These are phyloP conservation scores for Malacosoma neustria DNA, from an alignment of 2,888 invertebrate species.

Conservation along the genomic window DNA sequence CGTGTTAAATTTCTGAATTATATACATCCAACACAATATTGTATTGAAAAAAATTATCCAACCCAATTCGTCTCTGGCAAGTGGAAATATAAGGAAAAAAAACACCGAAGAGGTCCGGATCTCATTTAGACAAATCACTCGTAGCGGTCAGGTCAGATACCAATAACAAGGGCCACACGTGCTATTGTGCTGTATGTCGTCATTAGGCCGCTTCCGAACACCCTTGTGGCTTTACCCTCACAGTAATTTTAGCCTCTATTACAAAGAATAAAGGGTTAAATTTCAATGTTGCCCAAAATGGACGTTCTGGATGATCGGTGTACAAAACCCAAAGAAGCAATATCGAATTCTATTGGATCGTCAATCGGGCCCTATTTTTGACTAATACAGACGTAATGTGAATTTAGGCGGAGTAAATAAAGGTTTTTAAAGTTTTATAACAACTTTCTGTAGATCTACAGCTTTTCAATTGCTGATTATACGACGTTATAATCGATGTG, in stretches of 20 bases:
- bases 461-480: no score
- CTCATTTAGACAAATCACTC: slow-evolving; percentile 74
- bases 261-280: slow-evolving; percentile 24
- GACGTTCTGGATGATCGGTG: slow-evolving; percentile 23
- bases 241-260: slow-evolving; percentile 24
- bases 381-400: slow-evolving; percentile 45
- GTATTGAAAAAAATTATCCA: no score
- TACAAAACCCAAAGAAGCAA: slow-evolving; percentile 39
- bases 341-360: slow-evolving; percentile 44
- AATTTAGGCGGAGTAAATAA: no score
- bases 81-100: slow-evolving; percentile 37
- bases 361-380: slow-evolving; percentile 47
- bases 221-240: slow-evolving; percentile 25
- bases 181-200: slow-evolving; percentile 67
- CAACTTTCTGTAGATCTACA: no score
- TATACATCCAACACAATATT: no score
- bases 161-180: slow-evolving; percentile 69
- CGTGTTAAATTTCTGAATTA: no score
- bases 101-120: slow-evolving; percentile 66
- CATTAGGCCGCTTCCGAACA: slow-evolving; percentile 67
- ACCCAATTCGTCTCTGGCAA: slow-evolving; percentile 23
- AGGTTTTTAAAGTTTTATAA: no score
- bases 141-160: slow-evolving; percentile 72
- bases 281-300: slow-evolving; percentile 17
- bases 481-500: no score